Evolutionary conservation across 2,797 vertebrate genomes (phyloP).

Genomic region (Diglossa cyanea): DNA sequence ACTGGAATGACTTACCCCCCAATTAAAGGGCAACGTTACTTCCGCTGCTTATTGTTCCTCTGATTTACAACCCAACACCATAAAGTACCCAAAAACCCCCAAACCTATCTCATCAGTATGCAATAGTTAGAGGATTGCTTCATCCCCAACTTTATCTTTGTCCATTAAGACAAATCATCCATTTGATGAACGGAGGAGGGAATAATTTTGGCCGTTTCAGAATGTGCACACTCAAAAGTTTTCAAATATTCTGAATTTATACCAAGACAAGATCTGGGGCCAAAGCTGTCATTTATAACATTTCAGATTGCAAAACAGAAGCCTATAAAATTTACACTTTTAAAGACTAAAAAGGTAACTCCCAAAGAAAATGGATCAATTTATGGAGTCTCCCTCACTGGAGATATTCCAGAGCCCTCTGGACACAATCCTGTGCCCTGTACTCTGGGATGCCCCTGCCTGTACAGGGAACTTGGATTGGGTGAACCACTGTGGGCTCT

Average conservation of each 20-base stretch:
- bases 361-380: not conserved
- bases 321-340: not conserved
- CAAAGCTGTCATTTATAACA: not conserved
- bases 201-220: not conserved
- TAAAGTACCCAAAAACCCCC: not conserved
- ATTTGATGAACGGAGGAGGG: not conserved
- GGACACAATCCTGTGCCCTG: too few species aligned
- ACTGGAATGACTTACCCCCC: constrained; percentile 32
- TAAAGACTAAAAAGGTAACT: not conserved
- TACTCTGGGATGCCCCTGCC: too few species aligned
- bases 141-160: not conserved
- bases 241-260: not conserved
- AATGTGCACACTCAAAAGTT: not conserved
- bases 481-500: not conserved
- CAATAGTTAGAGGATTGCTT: constrained; percentile 2
- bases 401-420: not conserved
- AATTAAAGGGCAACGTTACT: constrained; percentile 54
- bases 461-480: too few species aligned
- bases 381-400: not conserved
- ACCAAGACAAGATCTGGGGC: not conserved
- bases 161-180: not conserved
- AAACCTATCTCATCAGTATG: not conserved
- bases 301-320: not conserved
- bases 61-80: not conserved
- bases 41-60: constrained; percentile 31